Evolutionary conservation across 2,113 vertebrate species (phyloP), one percentile per base, ranked within the genome.

Genomic region (Cottus gobio): DNA sequence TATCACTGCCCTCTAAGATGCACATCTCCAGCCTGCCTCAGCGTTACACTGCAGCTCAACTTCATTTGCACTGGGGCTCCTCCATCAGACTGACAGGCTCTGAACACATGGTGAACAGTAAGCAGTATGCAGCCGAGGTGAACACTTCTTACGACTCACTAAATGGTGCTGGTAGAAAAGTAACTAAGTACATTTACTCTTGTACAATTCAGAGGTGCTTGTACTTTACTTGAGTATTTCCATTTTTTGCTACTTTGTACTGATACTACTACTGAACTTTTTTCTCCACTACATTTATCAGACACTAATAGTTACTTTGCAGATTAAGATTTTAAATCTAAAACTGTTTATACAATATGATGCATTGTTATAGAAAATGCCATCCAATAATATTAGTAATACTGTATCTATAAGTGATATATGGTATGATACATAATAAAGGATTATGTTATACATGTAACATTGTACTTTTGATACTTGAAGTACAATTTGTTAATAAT

Each of bases 51-150:
- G 98, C 97, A 0, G 93, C 95, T 7, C 96, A 98, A 8, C 96
- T 99, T 16, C 98, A 99, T 83, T 92, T 99, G 11, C 98, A 99
- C 92, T 99, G 98, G 98, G 98, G 98, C 20, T 95, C 95, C 77
- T 77, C 67, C 18, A 90, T 78, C 30, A 90, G 75, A 71, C 95
- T 94, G 0, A 77, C 89, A 0, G 98, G 98, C 52, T 99, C 98
- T 0, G 98, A 99, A 62, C 98, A 99, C 90, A 96, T 89, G 0
- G 44, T 99, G 28, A 87, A 94, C 0, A 96, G 96, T 70, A 96
- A 93, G 69, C 96, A 95, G 80, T 97, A 96, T 65, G 94, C 96
- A 8, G 97, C 96, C 3, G 98, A 99, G 96, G 98, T 99, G 93
- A 95, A 92, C 36, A 28, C 9, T 62, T 65, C 18, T 48, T 57